A percentile compares a stretch with the other conserved stretches of the same genome.
Evolutionary conservation across 2,888 invertebrate genomes (phyloP).

Genomic region (Nemotelus pantherinus): DNA sequence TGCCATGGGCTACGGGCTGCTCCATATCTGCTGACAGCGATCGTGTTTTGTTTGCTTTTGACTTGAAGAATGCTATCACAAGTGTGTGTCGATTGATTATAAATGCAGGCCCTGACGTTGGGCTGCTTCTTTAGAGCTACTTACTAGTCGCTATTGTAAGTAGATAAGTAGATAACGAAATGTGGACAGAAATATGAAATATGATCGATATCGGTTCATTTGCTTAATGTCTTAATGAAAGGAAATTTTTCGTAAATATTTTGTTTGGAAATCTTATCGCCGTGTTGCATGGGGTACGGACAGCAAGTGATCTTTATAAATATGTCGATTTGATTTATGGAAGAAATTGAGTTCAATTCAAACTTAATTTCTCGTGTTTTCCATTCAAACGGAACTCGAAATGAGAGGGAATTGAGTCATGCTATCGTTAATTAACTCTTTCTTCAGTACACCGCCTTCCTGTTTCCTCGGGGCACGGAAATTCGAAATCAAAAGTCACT

Average conservation of each 20-base stretch:
- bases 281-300: neutral
- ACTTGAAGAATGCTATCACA: slow-evolving; percentile 19
- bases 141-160: neutral
- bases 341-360: too few species aligned
- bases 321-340: too few species aligned
- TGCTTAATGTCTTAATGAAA: too few species aligned
- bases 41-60: slow-evolving; percentile 3
- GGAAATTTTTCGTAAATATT: neutral
- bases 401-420: too few species aligned
- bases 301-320: too few species aligned
- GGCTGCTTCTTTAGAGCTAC: neutral
- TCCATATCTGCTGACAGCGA: neutral
- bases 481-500: too few species aligned
- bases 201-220: too few species aligned
- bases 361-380: too few species aligned
- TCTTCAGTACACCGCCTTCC: too few species aligned
- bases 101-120: slow-evolving; percentile 11
- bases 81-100: slow-evolving; percentile 26
- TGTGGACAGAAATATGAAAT: neutral
- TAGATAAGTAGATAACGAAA: slow-evolving; percentile 5
- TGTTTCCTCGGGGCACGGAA: too few species aligned
- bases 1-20: neutral
- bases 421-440: too few species aligned
- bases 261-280: slow-evolving; percentile 4
- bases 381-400: too few species aligned